These are phyloP conservation scores for Watsonalla binaria DNA, from an alignment of 2,888 invertebrate genomes.

Conservation along the genomic window DNA sequence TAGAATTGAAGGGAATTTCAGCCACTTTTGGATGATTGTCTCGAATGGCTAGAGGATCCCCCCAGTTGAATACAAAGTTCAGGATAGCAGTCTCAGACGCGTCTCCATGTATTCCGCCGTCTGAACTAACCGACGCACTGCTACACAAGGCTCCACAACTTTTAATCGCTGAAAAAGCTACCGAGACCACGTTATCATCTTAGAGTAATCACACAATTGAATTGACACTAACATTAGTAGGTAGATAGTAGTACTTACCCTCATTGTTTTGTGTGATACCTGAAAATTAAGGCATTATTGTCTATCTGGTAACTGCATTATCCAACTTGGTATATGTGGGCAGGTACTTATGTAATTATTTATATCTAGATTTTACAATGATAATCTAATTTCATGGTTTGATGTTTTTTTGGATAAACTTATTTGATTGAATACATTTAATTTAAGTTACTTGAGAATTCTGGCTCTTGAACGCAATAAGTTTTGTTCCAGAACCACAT, in stretches of 20 bases:
- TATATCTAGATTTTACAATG: too few relatives aligned
- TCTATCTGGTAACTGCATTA: background rate
- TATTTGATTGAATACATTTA: background rate
- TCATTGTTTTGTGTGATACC: slow-evolving; percentile 34
- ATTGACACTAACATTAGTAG: slow-evolving; percentile 1
- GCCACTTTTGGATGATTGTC: slow-evolving; percentile 89
- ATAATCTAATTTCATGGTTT: too few relatives aligned
- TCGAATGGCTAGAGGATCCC: slow-evolving; percentile 87
- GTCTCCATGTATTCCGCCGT: slow-evolving; percentile 89
- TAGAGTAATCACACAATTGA: background rate
- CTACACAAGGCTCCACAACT: slow-evolving; percentile 97
- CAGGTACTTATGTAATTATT: too few relatives aligned
- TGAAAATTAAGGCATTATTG: slow-evolving; percentile 28
- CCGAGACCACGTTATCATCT: slow-evolving; percentile 7
- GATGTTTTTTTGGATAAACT: background rate
- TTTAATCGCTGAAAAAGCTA: slow-evolving; percentile 87
- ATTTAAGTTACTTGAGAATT: slow-evolving; percentile 34
- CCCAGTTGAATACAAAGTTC: slow-evolving; percentile 81
- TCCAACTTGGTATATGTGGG: too few relatives aligned
- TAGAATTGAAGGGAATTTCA: slow-evolving; percentile 96
- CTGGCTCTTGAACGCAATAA: slow-evolving; percentile 86
- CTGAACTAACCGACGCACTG: slow-evolving; percentile 93
- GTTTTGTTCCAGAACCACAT: slow-evolving; percentile 98
- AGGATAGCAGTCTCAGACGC: slow-evolving; percentile 95
- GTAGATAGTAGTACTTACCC: slow-evolving; percentile 27